These are phyloP conservation scores for Falco cherrug DNA, from an alignment of 2,797 vertebrate genomes.

Conservation along the genomic window DNA sequence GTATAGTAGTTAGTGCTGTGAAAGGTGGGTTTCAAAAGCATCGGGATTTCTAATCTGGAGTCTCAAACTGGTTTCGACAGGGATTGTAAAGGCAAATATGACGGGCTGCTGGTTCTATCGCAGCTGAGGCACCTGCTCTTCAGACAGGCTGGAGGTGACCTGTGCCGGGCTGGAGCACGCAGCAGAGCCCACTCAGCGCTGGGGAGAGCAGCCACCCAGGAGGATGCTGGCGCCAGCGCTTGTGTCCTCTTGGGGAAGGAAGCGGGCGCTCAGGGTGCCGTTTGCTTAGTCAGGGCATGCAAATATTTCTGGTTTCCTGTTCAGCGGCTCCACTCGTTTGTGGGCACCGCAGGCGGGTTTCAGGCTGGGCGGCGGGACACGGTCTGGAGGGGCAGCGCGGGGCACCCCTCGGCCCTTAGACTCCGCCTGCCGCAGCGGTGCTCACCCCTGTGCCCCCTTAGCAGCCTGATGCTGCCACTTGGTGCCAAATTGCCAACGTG, in stretches of 20 bases:
- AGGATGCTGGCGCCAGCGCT: background rate
- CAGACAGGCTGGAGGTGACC: no score
- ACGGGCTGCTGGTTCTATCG: background rate
- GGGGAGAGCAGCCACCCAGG: no score
- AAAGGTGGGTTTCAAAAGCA: background rate
- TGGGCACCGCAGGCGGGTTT: background rate
- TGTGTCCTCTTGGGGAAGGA: background rate
- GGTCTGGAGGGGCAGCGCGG: background rate
- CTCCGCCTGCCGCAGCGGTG: background rate
- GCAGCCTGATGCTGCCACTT: background rate
- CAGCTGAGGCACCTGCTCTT: background rate
- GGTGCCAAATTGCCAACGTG: accelerated
- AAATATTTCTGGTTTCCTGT: background rate
- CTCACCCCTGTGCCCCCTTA: background rate
- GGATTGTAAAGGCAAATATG: background rate
- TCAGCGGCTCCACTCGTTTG: accelerated
- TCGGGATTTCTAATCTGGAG: background rate
- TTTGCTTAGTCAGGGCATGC: background rate
- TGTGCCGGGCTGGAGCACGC: no score
- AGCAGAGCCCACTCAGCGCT: no score
- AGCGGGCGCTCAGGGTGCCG: no score
- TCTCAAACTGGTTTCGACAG: background rate
- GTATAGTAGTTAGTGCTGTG: background rate
- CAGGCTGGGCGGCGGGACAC: background rate
- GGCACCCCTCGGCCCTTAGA: background rate